Conservation (phyloP, 1,140 invertebrate species). For the Trissolcus basalis region DNA sequence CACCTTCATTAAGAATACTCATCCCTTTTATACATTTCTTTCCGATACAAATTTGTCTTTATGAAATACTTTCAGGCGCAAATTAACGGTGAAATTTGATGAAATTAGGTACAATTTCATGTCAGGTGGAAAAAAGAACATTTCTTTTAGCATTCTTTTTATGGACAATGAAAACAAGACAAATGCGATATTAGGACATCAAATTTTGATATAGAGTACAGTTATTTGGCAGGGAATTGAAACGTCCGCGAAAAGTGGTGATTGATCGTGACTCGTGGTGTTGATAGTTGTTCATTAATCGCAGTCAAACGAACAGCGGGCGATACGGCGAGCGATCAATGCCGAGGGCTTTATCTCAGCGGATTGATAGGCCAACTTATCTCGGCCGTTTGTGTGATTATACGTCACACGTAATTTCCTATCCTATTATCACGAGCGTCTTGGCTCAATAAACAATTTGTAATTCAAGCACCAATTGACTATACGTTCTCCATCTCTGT, state of each 20-base stretch:
- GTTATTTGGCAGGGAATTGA: slow-evolving; percentile 5
- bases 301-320: slow-evolving; percentile 64
- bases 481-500: no score
- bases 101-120: no score
- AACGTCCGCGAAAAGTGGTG: slow-evolving; percentile 57
- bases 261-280: slow-evolving; percentile 68
- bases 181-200: no score
- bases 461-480: background rate
- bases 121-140: no score
- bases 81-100: no score
- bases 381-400: slow-evolving; percentile 54
- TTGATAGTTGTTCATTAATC: slow-evolving; percentile 74
- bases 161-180: no score
- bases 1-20: no score
- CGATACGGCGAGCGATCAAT: slow-evolving; percentile 68
- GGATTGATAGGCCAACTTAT: slow-evolving; percentile 73
- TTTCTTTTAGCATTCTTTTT: no score
- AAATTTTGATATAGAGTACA: no score
- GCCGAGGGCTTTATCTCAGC: slow-evolving; percentile 67
- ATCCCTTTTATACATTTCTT: no score
- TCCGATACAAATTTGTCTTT: no score
- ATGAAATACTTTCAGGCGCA: no score
- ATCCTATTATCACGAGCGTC: slow-evolving; percentile 34
- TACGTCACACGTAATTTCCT: slow-evolving; percentile 51
- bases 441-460: slow-evolving; percentile 38